Evolutionary conservation across 2,888 invertebrate genomes (phyloP).

Genomic region (Tuta absoluta): DNA sequence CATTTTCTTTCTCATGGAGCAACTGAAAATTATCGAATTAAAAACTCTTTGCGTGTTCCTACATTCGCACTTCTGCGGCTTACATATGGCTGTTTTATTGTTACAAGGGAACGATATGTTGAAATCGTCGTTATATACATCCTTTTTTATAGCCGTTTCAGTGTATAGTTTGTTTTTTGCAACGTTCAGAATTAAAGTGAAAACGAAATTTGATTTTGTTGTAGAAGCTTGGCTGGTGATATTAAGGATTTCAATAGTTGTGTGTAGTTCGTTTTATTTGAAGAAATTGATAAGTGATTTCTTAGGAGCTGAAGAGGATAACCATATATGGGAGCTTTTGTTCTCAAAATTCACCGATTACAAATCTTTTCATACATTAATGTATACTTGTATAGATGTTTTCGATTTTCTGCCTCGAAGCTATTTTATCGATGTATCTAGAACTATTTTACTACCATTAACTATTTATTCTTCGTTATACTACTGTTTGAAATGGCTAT

Average conservation of each 20-base stretch:
- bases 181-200: slow-evolving; percentile 56
- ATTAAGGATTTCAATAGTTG: slow-evolving; percentile 49
- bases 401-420: slow-evolving; percentile 85
- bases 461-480: not conserved
- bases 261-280: slow-evolving; percentile 57
- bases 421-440: not conserved
- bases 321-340: slow-evolving; percentile 87
- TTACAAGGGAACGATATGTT: slow-evolving; percentile 75
- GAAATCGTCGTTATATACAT: slow-evolving; percentile 73
- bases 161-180: slow-evolving; percentile 63
- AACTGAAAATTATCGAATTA: slow-evolving; percentile 75
- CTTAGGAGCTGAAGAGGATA: slow-evolving; percentile 74
- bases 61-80: slow-evolving; percentile 69
- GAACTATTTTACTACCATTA: slow-evolving; percentile 4
- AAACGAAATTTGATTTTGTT: slow-evolving; percentile 53
- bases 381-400: slow-evolving; percentile 89
- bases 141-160: slow-evolving; percentile 66
- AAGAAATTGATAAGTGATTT: slow-evolving; percentile 66
- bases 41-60: slow-evolving; percentile 62
- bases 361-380: slow-evolving; percentile 87
- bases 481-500: not conserved
- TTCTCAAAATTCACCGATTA: slow-evolving; percentile 85
- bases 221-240: slow-evolving; percentile 57
- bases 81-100: slow-evolving; percentile 65
- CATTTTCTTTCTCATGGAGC: slow-evolving; percentile 86